Percentiles rank a stretch among this genome's conserved stretches.
phyloP scores from a whole-genome alignment of 2,113 vertebrate species.

The Piprites chloris region DNA sequence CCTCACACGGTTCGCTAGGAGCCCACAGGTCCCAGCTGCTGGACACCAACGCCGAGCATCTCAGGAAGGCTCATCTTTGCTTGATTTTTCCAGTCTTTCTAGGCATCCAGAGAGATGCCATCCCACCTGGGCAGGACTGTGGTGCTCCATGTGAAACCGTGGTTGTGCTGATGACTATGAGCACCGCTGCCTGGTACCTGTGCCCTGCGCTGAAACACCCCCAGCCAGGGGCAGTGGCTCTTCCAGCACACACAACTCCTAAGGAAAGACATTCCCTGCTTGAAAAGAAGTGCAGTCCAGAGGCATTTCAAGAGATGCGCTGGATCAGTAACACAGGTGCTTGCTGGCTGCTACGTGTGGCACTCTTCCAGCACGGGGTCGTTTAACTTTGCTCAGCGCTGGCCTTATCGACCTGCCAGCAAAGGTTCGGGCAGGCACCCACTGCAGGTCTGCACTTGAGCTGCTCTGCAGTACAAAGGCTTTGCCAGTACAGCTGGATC shows the following conservation, averaged over 20 bases:
- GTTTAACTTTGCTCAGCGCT: not conserved
- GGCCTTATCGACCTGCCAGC: constrained; percentile 11
- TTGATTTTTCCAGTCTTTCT: not conserved
- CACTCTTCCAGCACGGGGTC: constrained; percentile 15
- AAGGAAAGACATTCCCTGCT: not conserved
- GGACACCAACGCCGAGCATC: not conserved
- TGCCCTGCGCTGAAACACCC: rapidly evolving
- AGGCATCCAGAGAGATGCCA: not conserved
- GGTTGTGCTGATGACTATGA: not conserved
- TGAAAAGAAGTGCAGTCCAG: not conserved
- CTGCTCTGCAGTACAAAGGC: not conserved
- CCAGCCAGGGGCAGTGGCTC: not conserved
- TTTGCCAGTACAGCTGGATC: constrained; percentile 50
- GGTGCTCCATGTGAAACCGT: rapidly evolving
- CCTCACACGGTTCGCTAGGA: not conserved
- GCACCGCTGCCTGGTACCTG: not conserved
- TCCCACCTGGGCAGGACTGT: not conserved
- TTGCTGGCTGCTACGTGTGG: constrained; percentile 27
- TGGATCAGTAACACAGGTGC: not conserved
- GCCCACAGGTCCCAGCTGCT: not conserved
- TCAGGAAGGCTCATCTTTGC: not conserved
- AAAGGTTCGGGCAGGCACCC: not conserved
- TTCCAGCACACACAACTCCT: not conserved
- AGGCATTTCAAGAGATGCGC: not conserved
- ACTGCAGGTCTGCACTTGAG: constrained; percentile 49